Conservation (phyloP, 2,113 vertebrate genomes). For the Sylvilagus bachmani region DNA sequence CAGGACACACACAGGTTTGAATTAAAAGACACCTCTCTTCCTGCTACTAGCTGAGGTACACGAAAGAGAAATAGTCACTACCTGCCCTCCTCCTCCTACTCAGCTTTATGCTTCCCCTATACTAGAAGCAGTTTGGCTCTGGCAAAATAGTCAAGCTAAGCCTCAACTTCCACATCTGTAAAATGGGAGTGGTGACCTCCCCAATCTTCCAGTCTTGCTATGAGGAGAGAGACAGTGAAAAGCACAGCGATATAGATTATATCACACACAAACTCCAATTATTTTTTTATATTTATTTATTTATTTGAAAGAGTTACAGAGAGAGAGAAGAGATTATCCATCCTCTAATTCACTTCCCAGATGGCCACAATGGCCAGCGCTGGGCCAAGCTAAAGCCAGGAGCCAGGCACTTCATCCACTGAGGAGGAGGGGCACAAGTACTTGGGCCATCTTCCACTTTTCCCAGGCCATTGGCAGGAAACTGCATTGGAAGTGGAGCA, state of each 20-base stretch:
- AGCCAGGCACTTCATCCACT: too few species aligned
- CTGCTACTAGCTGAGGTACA: background rate
- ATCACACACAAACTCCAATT: background rate
- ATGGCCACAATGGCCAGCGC: too few species aligned
- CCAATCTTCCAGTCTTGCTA: background rate
- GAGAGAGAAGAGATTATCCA: too few species aligned
- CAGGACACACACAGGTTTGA: background rate
- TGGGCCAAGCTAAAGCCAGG: too few species aligned
- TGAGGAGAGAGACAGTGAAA: background rate
- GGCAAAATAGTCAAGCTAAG: background rate
- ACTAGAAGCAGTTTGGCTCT: background rate
- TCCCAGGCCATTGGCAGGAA: too few species aligned
- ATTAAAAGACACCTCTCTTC: background rate
- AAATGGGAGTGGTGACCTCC: background rate
- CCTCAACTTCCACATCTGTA: background rate
- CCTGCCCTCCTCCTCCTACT: background rate
- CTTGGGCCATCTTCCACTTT: too few species aligned
- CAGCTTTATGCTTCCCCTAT: background rate
- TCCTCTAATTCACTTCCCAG: too few species aligned
- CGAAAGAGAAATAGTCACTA: background rate
- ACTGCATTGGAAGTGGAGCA: too few species aligned
- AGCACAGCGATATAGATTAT: background rate
- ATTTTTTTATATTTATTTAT: too few species aligned
- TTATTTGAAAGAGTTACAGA: too few species aligned
- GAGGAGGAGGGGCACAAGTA: too few species aligned